Percentiles rank a stretch among this genome's conserved stretches.
Evolutionary conservation across 2,797 vertebrate genomes (phyloP).

Genomic region (Valencia hispanica): DNA sequence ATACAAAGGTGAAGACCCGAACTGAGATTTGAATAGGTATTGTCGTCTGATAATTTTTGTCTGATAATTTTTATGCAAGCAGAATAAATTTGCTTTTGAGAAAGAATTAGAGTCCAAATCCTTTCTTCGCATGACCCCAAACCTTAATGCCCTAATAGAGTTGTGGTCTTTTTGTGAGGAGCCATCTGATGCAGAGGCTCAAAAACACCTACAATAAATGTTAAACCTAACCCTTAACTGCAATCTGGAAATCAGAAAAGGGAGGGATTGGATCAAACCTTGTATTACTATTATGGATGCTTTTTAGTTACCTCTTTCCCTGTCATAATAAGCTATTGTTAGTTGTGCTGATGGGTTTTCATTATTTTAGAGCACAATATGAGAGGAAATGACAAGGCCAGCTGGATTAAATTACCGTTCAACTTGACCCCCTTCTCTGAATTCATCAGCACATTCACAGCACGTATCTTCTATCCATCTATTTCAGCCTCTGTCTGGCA

Average conservation of each 20-base stretch:
- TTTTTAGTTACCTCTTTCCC: neutral
- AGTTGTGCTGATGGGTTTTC: neutral
- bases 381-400: neutral
- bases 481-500: neutral
- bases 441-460: conserved; percentile 1
- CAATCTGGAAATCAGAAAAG: neutral
- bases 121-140: neutral
- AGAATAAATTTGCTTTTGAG: neutral
- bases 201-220: neutral
- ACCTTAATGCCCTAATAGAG: neutral
- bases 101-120: neutral
- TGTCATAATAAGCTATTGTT: neutral
- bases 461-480: neutral
- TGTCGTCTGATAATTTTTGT: neutral
- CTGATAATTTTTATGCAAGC: neutral
- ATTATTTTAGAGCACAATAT: neutral
- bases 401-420: neutral
- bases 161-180: neutral
- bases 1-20: neutral
- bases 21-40: neutral
- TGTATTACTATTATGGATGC: neutral
- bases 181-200: no score
- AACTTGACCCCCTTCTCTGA: neutral
- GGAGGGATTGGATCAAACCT: neutral
- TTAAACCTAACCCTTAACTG: neutral